Conservation (phyloP, 2,888 invertebrate genomes). For the Eupithecia vulgata region DNA sequence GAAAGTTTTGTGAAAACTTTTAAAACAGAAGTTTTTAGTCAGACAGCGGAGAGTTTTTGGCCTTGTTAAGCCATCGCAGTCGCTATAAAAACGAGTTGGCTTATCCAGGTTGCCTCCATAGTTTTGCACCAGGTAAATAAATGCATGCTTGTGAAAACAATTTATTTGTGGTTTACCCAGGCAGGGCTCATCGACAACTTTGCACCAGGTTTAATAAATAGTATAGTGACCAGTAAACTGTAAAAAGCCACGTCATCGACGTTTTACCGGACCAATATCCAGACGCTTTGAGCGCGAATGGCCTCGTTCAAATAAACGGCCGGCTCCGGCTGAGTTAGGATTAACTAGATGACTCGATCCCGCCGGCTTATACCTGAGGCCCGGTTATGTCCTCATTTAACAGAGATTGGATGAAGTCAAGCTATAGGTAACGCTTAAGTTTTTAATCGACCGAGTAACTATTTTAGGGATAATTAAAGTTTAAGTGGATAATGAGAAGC, state of each 20-base stretch:
- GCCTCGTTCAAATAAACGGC: conserved; percentile 15
- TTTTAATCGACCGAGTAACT: not conserved
- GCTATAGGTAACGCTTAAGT: not conserved
- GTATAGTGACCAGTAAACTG: not conserved
- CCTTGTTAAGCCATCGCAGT: not conserved
- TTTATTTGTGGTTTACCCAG: not conserved
- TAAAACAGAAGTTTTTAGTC: not conserved
- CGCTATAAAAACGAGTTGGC: not conserved
- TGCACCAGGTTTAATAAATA: not conserved
- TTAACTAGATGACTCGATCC: conserved; percentile 20
- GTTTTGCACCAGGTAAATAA: not conserved
- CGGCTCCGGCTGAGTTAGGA: conserved; percentile 16
- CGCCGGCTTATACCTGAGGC: not conserved
- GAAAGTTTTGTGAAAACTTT: conserved; percentile 3
- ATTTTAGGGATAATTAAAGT: not conserved
- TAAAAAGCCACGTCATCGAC: not conserved
- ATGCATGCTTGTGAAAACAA: not conserved
- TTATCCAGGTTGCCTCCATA: not conserved
- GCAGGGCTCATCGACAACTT: not conserved
- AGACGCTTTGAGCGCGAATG: not conserved
- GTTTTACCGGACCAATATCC: not conserved
- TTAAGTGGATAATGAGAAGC: not conserved
- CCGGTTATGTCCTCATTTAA: conserved; percentile 5
- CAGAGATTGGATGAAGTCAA: conserved; percentile 3
- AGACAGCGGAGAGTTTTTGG: not conserved